phyloP scores from a whole-genome alignment of 2,113 vertebrate genomes.

The Oplegnathus fasciatus region DNA sequence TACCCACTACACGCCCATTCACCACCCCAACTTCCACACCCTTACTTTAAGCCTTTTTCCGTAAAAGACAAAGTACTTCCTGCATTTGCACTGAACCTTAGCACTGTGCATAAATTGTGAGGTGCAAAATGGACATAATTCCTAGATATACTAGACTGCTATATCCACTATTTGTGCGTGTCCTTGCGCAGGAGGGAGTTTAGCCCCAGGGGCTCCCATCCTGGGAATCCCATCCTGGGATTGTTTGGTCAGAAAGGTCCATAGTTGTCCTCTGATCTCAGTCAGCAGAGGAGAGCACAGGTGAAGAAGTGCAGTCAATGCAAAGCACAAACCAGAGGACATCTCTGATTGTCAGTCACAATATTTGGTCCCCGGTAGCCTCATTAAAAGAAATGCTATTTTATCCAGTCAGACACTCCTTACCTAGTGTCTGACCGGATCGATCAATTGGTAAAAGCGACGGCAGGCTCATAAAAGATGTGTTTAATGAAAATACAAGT shows the following conservation, averaged over 20 bases:
- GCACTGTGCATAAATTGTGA: neutral
- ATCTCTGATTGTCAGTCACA: constrained; percentile 23
- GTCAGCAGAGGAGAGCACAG: neutral
- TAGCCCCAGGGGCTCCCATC: neutral
- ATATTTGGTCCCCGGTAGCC: constrained; percentile 37
- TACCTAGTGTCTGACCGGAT: constrained; percentile 40
- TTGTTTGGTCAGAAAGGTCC: neutral
- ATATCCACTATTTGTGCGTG: no score
- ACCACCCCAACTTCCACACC: neutral
- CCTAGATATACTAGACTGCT: neutral
- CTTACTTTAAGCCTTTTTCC: neutral
- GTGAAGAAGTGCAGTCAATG: constrained; percentile 1
- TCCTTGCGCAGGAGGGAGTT: neutral
- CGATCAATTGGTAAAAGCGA: constrained; percentile 54
- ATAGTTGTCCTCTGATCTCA: neutral
- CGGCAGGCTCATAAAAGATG: constrained; percentile 46
- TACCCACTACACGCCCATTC: neutral
- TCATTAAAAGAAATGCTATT: constrained; percentile 73
- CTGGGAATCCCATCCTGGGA: neutral
- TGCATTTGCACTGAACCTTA: neutral
- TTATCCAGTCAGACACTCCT: constrained; percentile 54
- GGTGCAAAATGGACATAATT: neutral
- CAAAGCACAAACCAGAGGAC: constrained; percentile 8
- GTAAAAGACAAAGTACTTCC: neutral
- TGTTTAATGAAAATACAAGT: constrained; percentile 75